Base-by-base conservation (phyloP, 2,797 vertebrate genomes). In the Uromys caudimaculatus region DNA sequence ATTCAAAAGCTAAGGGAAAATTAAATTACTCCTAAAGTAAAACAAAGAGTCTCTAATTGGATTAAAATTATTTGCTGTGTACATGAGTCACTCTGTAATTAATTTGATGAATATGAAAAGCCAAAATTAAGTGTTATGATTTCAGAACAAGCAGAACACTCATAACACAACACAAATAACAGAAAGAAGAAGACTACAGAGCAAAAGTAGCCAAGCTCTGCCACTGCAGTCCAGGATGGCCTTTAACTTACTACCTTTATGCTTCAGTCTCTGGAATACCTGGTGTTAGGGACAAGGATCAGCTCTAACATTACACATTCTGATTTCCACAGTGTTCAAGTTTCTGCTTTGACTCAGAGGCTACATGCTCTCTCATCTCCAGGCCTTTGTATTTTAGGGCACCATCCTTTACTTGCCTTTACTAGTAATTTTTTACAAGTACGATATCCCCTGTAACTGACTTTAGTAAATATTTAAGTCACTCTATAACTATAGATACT, bases 1-100 rank as follows among this genome's bases (percentile, higher is more conserved):
- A 56, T 47, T 54, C 19, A 11, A 91, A 71, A 44, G 47, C 16
- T 47, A 78, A 60, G 44, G n/a, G 64, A 92, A 95, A 88, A 9
- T 21, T 73, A 94, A 91, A 41, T 90, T 79, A 81, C 71, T 64
- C 13, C 11, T 84, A 76, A 90, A 64, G 67, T 81, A 90, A 93
- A 94, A 35, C 0, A 58, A 91, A 91, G 29, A 11, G 14, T 81
- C 27, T 62, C 44, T 67, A 87, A 75, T 62, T 89, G 13, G 7
- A 83, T 82, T 90, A 93, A 91, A 95, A 47, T 62, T 58, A 38
- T 73, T 54, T 69, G 10, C 56, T 71, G 24, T 77, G 91, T 92
- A 87, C 1, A 38, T 32, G 38, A 93, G 11, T 38, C 35, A 88
- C 10, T 23, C 17, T 32, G 64, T 94, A 93, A 90, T 91, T 50